These are phyloP conservation scores for Poicephalus meyeri DNA, from an alignment of 2,113 vertebrate genomes.

Conservation along the genomic window DNA sequence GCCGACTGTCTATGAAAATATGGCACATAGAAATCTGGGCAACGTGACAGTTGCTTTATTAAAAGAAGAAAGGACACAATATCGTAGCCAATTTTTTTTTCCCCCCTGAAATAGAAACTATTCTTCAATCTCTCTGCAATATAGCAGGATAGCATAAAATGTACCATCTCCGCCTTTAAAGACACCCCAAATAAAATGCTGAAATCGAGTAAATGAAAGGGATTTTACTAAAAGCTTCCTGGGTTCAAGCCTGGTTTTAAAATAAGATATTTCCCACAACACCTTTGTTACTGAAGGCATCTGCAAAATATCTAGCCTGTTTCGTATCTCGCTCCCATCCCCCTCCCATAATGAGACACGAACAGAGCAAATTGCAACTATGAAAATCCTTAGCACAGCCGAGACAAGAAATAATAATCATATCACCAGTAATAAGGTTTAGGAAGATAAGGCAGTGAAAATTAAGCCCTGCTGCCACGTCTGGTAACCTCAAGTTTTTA, in stretches of 20 bases:
- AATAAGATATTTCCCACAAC: background rate
- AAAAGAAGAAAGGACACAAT: background rate
- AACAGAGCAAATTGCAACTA: slow-evolving; percentile 53
- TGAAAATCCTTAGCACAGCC: background rate
- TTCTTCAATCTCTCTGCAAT: background rate
- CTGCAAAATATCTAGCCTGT: slow-evolving; percentile 35
- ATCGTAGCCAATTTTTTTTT: background rate
- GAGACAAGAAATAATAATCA: background rate
- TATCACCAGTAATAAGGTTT: slow-evolving; percentile 21
- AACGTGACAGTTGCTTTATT: slow-evolving; percentile 2
- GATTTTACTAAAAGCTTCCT: slow-evolving; percentile 15
- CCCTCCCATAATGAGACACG: slow-evolving; percentile 41
- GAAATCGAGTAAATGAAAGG: background rate
- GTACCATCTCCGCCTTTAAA: background rate
- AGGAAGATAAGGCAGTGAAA: slow-evolving; percentile 43
- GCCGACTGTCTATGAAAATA: slow-evolving; percentile 9
- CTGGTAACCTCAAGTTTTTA: slow-evolving; percentile 56
- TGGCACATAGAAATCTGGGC: background rate
- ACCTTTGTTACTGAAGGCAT: slow-evolving; percentile 41
- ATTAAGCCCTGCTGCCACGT: slow-evolving; percentile 41
- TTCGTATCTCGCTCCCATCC: slow-evolving; percentile 16
- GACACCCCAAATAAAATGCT: background rate
- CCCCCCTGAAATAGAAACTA: background rate
- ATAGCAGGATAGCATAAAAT: background rate
- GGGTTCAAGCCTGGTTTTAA: background rate